Base-by-base conservation (phyloP, 2,113 vertebrate species). In the Nycticebus coucang region DNA sequence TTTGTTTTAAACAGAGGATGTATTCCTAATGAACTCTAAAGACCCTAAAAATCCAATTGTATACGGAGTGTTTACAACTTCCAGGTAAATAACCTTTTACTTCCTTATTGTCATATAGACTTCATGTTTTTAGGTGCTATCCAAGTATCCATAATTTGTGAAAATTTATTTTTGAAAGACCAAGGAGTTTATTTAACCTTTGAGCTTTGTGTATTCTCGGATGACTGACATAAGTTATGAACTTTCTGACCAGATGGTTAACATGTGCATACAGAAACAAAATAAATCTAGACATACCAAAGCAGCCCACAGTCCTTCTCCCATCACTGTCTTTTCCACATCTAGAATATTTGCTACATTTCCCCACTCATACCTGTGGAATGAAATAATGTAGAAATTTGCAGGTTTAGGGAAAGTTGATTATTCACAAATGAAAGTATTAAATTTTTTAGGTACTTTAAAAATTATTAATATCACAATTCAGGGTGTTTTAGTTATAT, bases 11-110 rank as follows among this genome's bases (percentile, higher is more conserved):
- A 97, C 98, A 99, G 99, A 99, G 99, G 99, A 99, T 96, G 98
- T 99, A 80, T 99, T 99, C 97, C 98, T 99, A 94, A 99, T 99
- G 99, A 99, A 99, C 98, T 99, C 99, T 71, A 99, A 99, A 98
- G 99, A 99, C 97, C 99, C 99, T 75, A 99, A 99, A 98, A 99
- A 99, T 97, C 99, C 99, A 33, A 97, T 99, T 92, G 99, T 99
- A 96, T 99, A 99, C 95, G 99, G 99, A 80, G 99, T 99, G 55
- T 99, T 99, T 97, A 99, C 99, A 96, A 99, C 99, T 94, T 99
- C 99, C 98, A 99, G 99, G 99, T 99, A 99, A 98, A 33, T 30
- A 79, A 91, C 35, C 1, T 0, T 91, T 94, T 97, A 89, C 95
- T 89, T 60, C 89, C 94, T 96, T 97, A 94, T 93, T 95, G 64